Conservation (phyloP, 1,140 invertebrate genomes). For the Orius laevigatus region DNA sequence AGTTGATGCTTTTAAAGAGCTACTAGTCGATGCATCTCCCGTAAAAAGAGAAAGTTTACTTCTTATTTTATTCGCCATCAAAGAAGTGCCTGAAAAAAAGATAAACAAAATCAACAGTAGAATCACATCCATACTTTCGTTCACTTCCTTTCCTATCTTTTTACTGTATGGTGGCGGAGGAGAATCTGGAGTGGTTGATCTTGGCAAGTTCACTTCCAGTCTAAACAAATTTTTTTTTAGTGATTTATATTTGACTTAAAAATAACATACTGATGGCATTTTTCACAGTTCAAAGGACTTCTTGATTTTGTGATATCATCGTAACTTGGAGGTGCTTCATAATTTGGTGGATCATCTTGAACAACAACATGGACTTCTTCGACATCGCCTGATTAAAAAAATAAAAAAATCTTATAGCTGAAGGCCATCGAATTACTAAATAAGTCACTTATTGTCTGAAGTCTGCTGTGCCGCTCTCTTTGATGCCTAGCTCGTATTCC, state of each 20-base stretch:
- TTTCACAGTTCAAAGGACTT: not conserved
- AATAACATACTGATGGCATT: too few relatives aligned
- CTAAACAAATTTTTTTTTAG: too few relatives aligned
- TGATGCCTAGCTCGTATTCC: slow-evolving; percentile 41
- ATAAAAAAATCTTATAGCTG: slow-evolving; percentile 15
- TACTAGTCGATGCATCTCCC: not conserved
- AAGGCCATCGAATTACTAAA: slow-evolving; percentile 33
- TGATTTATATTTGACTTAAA: too few relatives aligned
- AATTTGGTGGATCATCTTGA: slow-evolving; percentile 46
- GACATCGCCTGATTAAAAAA: slow-evolving; percentile 29
- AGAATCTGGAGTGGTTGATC: slow-evolving; percentile 11
- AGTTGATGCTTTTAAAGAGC: not conserved
- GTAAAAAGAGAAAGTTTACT: not conserved
- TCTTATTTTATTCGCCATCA: not conserved
- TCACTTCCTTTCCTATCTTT: not conserved
- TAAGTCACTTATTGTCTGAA: slow-evolving; percentile 48
- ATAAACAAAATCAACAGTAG: not conserved
- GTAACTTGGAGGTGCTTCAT: slow-evolving; percentile 53
- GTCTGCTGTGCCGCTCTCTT: slow-evolving; percentile 42
- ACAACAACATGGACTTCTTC: slow-evolving; percentile 33
- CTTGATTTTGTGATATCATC: slow-evolving; percentile 42
- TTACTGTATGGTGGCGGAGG: slow-evolving; percentile 15
- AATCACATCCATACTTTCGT: not conserved
- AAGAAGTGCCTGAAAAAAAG: not conserved
- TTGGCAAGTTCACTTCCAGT: not conserved